Base-by-base conservation (phyloP, 2,797 vertebrate genomes). In the Parotocinclus haroldoi region DNA sequence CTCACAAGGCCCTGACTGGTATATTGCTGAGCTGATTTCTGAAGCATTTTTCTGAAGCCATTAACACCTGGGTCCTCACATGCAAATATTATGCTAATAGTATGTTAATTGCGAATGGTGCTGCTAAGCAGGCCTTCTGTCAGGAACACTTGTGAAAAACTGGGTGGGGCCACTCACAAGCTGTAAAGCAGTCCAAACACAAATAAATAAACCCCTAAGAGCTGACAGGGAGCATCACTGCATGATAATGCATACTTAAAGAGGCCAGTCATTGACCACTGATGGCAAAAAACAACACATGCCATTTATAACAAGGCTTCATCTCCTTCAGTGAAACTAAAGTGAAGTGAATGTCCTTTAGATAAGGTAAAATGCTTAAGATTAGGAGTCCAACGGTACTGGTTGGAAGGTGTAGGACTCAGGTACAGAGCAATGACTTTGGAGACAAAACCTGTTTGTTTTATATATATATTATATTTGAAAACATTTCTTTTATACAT, bases 61-160 rank as follows among this genome's bases (percentile, higher is more conserved):
- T 90, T 88, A 89, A 89, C 88, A 90, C 89, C 87, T 87, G 81
- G 86, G 88, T 89, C 88, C 87, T 85, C 87, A 90, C 87, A 90
- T 91, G 87, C 88, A 89, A 92, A 92, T 92, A 88, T 88, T 87
- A 91, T 92, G 89, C 87, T 90, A 92, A 90, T 90, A 77, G 56
- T 85, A 92, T 92, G 90, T 83, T 91, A 91, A 91, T 92, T 86
- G 86, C 76, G 81, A 82, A 84, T 80, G 81, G 85, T 84, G 84
- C 84, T 87, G 88, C 85, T 87, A 87, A 89, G 85, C 89, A 85
- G 87, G 83, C 89, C 89, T 90, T 88, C 90, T 91, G 89, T 90
- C 88, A 82, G 87, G 83, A 90, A 85, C 85, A 83, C 85, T 89
- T 86, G 87, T 89, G 89, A 87, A 89, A 65, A 87, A 88, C 87